These are phyloP conservation scores for Camponotus fellah DNA, from an alignment of 2,888 invertebrate genomes.

Conservation along the genomic window DNA sequence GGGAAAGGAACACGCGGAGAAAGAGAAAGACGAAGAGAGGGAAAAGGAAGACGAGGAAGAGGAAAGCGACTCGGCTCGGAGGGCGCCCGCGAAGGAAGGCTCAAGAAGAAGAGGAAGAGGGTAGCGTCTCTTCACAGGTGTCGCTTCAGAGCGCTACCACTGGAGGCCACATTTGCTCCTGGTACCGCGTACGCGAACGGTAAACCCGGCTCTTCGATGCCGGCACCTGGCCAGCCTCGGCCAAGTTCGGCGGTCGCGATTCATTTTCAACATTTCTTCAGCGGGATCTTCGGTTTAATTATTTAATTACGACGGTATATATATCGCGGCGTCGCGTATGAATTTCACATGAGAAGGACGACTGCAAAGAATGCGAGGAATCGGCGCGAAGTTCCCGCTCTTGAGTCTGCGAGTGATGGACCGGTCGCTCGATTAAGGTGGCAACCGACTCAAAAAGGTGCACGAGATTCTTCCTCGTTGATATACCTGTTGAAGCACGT, in stretches of 20 bases:
- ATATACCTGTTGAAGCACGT: neutral
- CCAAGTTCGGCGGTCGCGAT: conserved; percentile 33
- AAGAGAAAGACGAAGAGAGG: conserved; percentile 43
- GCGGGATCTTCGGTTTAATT: conserved; percentile 17
- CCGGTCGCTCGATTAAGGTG: conserved; percentile 51
- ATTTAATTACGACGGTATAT: conserved; percentile 16
- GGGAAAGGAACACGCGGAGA: conserved; percentile 50
- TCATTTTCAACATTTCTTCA: conserved; percentile 12
- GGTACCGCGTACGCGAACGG: conserved; percentile 78
- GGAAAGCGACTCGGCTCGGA: conserved; percentile 49
- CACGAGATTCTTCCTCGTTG: conserved; percentile 7
- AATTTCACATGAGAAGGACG: conserved; percentile 26
- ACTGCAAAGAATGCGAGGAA: neutral
- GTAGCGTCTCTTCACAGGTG: conserved; percentile 78
- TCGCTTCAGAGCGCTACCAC: conserved; percentile 78
- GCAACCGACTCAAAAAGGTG: conserved; percentile 38
- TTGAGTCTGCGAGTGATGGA: conserved; percentile 35
- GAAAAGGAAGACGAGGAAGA: conserved; percentile 49
- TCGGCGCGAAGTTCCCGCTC: conserved; percentile 21
- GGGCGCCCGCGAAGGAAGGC: conserved; percentile 63
- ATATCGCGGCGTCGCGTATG: conserved; percentile 15
- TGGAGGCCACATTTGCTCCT: conserved; percentile 76
- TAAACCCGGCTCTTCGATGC: conserved; percentile 75
- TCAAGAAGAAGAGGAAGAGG: conserved; percentile 75
- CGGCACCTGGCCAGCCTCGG: conserved; percentile 61